phyloP scores from a whole-genome alignment of 1,140 invertebrate genomes.

The Drosophila funebris region DNA sequence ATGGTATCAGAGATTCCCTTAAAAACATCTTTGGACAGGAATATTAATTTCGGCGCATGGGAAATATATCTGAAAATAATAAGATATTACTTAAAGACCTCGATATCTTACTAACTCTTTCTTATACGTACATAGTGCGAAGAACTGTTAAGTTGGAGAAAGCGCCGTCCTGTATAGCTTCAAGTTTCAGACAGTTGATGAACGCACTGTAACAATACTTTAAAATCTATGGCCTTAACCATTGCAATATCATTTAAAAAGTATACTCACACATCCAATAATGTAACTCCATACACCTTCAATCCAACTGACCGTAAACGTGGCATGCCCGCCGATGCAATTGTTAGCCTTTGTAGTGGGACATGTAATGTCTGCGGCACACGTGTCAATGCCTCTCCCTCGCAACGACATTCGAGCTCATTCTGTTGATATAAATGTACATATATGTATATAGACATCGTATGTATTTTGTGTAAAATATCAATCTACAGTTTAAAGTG shows the following conservation, averaged over 20 bases:
- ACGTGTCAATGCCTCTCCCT: conserved; percentile 63
- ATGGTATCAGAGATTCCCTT: conserved; percentile 84
- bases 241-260: not conserved
- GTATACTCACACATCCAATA: conserved; percentile 77
- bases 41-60: conserved; percentile 84
- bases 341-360: conserved; percentile 73
- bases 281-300: conserved; percentile 66
- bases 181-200: conserved; percentile 83
- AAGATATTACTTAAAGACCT: not conserved
- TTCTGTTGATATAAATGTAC: conserved; percentile 35
- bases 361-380: conserved; percentile 75
- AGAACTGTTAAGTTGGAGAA: conserved; percentile 84
- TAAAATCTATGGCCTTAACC: not conserved
- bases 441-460: not conserved
- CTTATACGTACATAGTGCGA: conserved; percentile 84
- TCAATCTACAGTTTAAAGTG: not conserved
- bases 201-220: conserved; percentile 73
- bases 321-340: conserved; percentile 75
- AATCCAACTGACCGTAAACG: conserved; percentile 69
- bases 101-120: too few species aligned
- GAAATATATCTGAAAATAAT: conserved; percentile 84
- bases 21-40: conserved; percentile 84
- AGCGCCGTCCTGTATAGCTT: conserved; percentile 84
- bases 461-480: not conserved
- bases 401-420: conserved; percentile 78